phyloP scores from a whole-genome alignment of 2,797 vertebrate species.

The Hapalemur alaotrensis region DNA sequence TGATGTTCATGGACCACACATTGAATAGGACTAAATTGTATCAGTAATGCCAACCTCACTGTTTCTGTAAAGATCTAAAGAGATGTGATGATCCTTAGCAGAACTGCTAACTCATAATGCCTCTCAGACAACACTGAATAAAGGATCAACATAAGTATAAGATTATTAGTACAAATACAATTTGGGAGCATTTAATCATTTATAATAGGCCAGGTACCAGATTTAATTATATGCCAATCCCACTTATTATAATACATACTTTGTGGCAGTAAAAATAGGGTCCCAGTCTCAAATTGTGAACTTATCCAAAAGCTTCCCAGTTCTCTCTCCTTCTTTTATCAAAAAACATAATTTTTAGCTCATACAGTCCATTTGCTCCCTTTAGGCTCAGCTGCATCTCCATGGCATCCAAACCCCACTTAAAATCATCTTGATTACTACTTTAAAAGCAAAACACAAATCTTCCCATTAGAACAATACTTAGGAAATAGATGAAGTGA shows the following conservation, averaged over 20 bases:
- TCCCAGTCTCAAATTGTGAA: background rate
- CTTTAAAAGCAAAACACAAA: slow-evolving; percentile 46
- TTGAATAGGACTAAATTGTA: background rate
- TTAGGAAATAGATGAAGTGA: slow-evolving; percentile 33
- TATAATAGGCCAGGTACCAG: background rate
- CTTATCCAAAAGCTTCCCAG: background rate
- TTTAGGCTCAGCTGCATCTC: slow-evolving; percentile 5
- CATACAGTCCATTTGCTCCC: background rate
- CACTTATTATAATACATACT: background rate
- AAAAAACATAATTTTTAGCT: slow-evolving; percentile 16
- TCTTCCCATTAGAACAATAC: slow-evolving; percentile 32
- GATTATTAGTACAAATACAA: slow-evolving; percentile 25
- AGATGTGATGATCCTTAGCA: background rate
- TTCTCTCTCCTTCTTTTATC: background rate
- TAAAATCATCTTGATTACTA: slow-evolving; percentile 38
- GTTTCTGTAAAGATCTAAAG: background rate
- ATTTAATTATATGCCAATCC: slow-evolving; percentile 3
- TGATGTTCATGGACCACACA: background rate
- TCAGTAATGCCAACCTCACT: background rate
- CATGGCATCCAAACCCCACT: background rate
- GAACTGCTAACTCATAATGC: background rate
- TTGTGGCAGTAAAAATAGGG: background rate
- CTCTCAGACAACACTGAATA: background rate
- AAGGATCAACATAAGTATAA: background rate
- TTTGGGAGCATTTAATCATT: background rate